Evolutionary conservation across 1,140 invertebrate genomes (phyloP), one percentile per base, ranked within the genome.

Genomic region (Listronotus oregonensis): DNA sequence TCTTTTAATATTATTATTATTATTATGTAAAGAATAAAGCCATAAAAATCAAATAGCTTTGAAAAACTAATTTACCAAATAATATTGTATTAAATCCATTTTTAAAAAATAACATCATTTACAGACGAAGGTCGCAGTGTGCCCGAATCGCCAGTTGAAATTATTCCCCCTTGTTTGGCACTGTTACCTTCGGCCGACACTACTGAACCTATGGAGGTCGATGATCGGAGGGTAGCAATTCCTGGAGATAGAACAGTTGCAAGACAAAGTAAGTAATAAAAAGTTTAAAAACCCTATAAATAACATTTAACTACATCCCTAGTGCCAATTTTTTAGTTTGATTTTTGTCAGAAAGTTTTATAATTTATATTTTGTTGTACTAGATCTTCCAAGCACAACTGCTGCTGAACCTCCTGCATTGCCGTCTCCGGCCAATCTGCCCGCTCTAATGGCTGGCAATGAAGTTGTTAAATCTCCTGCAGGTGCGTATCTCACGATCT

Each of bases 391-490:
- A 1, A 50, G 21, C 21, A 27, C 21, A 34, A 11, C 71, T 1
- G 10, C 71, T 1, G 10, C 60, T 4, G 63, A 61, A 46, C 49
- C 47, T 8, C 75, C 77, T 12, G 80, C 82, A 27, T 75, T 85
- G 59, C 81, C 80, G 27, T 77, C 82, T 43, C 68, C 78, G 9
- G 72, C 76, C 60, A 78, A 79, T 64, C 79, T 79, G 14, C 80
- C 80, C 4, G 79, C 82, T 3, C 77, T 85, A 34, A 75, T 83
- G 64, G 82, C 83, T 1, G 84, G 83, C 6, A 86, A 82, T 39
- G 85, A 85, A 77, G 79, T 86, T n/a, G 80, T 52, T 14, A 59
- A 68, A 14, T n/a, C 47, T 3, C 47, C 12, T 21, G 21, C 42
- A 46, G 56, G 55, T 55, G 32, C 43, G 34, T 62, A 42, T 21